A percentile compares a stretch with the other conserved stretches of the same genome.
Evolutionary conservation across 1,140 invertebrate genomes (phyloP).

Genomic region (Archegozetes longisetosus): DNA sequence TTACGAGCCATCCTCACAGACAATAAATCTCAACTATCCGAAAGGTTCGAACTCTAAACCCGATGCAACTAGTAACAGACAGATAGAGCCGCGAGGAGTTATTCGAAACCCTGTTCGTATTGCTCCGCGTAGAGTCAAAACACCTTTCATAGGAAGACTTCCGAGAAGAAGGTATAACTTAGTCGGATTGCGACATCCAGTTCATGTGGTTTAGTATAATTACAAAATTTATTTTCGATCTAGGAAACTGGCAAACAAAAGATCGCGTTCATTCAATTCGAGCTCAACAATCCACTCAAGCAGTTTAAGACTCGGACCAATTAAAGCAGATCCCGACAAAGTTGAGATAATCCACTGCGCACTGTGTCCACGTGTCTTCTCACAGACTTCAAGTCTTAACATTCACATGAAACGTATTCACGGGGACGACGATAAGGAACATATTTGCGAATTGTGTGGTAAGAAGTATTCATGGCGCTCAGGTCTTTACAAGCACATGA

Average conservation of each 20-base stretch:
- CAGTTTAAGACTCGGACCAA: not conserved
- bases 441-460: slow-evolving; percentile 6
- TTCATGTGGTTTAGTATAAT: too few relatives aligned
- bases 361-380: slow-evolving; percentile 4
- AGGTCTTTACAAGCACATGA: slow-evolving; percentile 9
- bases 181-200: too few relatives aligned
- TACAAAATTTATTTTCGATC: too few relatives aligned
- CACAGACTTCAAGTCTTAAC: not conserved
- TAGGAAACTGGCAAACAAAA: not conserved
- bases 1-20: too few relatives aligned
- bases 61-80: too few relatives aligned
- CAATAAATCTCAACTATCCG: too few relatives aligned
- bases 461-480: slow-evolving; percentile 6
- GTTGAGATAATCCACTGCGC: slow-evolving; percentile 1
- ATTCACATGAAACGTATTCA: slow-evolving; percentile 8
- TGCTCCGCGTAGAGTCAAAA: too few relatives aligned
- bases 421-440: not conserved
- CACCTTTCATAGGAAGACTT: too few relatives aligned
- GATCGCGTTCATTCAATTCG: not conserved
- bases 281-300: not conserved
- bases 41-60: too few relatives aligned
- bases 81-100: too few relatives aligned
- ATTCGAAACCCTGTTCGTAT: too few relatives aligned
- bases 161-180: too few relatives aligned
- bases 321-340: not conserved